Percentiles rank a stretch among this genome's conserved stretches.
Evolutionary conservation across 2,113 vertebrate genomes (phyloP).

Genomic region (Oxyruncus cristatus): DNA sequence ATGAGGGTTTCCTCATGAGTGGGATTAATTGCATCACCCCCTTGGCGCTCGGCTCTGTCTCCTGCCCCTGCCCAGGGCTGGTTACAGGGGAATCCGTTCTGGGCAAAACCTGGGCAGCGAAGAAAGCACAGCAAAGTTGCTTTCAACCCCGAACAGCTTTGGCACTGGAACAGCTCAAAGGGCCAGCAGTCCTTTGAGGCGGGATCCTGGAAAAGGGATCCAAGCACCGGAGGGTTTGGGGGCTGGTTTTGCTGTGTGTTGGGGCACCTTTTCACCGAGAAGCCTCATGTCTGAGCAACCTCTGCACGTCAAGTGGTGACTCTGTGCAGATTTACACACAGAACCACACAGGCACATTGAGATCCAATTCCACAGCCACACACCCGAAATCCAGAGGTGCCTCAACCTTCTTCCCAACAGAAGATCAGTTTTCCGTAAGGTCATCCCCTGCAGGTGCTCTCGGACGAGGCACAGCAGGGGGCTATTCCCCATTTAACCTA

Average conservation of each 20-base stretch:
- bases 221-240: fast-evolving
- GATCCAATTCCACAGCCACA: fast-evolving
- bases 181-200: not conserved
- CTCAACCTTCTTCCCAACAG: fast-evolving
- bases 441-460: fast-evolving
- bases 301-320: fast-evolving
- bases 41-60: not conserved
- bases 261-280: not conserved
- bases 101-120: not conserved
- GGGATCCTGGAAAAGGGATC: not conserved
- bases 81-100: not conserved
- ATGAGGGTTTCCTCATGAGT: not conserved
- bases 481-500: fast-evolving
- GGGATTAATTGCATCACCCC: constrained; percentile 28
- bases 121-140: not conserved
- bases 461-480: fast-evolving
- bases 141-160: not conserved
- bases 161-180: not conserved
- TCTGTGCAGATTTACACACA: fast-evolving
- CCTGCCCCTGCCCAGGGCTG: not conserved
- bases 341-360: fast-evolving
- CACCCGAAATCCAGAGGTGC: not conserved
- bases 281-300: not conserved
- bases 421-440: not conserved
- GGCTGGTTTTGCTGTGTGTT: not conserved